Evolutionary conservation across 2,113 vertebrate genomes (phyloP).

Genomic region (Menidia beryllina): DNA sequence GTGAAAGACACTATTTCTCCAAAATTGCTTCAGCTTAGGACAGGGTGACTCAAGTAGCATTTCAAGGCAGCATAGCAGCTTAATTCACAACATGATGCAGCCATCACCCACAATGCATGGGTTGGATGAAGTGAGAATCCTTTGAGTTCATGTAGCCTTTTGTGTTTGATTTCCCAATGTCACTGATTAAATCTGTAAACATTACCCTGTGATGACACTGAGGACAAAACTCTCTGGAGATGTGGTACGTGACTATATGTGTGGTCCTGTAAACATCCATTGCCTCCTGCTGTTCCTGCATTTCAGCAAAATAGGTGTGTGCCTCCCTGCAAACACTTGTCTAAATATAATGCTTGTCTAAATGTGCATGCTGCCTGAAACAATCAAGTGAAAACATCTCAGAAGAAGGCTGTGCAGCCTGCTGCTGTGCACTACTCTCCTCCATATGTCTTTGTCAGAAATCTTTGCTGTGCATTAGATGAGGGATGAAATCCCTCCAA

Average conservation of each 20-base stretch:
- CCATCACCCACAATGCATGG: conserved; percentile 36
- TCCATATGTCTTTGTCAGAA: conserved; percentile 80
- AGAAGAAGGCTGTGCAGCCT: conserved; percentile 60
- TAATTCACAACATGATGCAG: conserved; percentile 42
- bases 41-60: conserved; percentile 31
- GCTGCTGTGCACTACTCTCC: conserved; percentile 67
- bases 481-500: conserved; percentile 76
- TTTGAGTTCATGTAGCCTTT: conserved; percentile 15
- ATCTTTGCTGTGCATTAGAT: conserved; percentile 64
- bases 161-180: conserved; percentile 31
- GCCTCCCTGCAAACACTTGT: conserved; percentile 23
- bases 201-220: neutral
- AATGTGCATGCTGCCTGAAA: conserved; percentile 62
- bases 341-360: conserved; percentile 53
- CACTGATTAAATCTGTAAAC: conserved; percentile 22
- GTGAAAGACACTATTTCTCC: conserved; percentile 73
- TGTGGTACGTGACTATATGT: conserved; percentile 6
- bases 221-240: conserved; percentile 2
- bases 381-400: conserved; percentile 65
- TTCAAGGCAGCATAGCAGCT: conserved; percentile 15
- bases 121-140: conserved; percentile 9
- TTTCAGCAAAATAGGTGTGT: conserved; percentile 14
- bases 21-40: conserved; percentile 45
- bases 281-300: conserved; percentile 29
- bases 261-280: conserved; percentile 39